A percentile compares a stretch with the other conserved stretches of the same genome.
Conservation (phyloP, 1,140 invertebrate genomes). For the Hycleus phaleratus region DNA sequence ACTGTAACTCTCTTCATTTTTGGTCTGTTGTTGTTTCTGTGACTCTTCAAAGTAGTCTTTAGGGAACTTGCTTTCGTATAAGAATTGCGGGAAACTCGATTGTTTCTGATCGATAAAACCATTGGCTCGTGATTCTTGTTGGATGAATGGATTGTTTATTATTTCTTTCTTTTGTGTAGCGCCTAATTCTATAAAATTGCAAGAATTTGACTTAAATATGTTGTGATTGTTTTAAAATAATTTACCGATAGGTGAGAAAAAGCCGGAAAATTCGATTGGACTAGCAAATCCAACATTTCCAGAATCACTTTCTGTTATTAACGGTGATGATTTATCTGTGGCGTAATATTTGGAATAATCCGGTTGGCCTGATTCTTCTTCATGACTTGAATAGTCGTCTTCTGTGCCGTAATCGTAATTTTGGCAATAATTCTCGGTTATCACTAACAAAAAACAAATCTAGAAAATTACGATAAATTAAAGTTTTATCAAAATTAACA, state of each 20-base stretch:
- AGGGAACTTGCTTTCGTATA: conserved; percentile 2
- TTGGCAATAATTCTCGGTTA: conserved; percentile 12
- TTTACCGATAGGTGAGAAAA: conserved; percentile 15
- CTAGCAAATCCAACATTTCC: conserved; percentile 7
- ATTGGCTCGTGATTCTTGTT: neutral
- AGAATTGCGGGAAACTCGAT: conserved; percentile 4
- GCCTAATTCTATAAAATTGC: conserved; percentile 9
- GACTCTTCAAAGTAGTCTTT: conserved; percentile 25
- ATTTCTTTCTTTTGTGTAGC: conserved; percentile 9
- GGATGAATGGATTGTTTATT: conserved; percentile 5
- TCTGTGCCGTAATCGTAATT: conserved; percentile 11
- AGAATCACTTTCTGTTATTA: conserved; percentile 3
- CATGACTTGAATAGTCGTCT: conserved; percentile 11
- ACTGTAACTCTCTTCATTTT: neutral
- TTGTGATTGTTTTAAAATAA: conserved; percentile 3
- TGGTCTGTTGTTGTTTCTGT: conserved; percentile 6
- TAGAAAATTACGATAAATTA: neutral
- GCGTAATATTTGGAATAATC: conserved; percentile 29
- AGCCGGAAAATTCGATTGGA: conserved; percentile 11
- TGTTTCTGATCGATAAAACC: too few species aligned
- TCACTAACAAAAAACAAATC: conserved; percentile 10
- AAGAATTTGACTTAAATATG: neutral
- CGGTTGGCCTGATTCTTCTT: conserved; percentile 17
- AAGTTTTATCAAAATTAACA: neutral
- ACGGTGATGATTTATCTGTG: conserved; percentile 14